Evolutionary conservation across 2,797 vertebrate genomes (phyloP), one percentile per base, ranked within the genome.

Genomic region (Sitta carolinensis): DNA sequence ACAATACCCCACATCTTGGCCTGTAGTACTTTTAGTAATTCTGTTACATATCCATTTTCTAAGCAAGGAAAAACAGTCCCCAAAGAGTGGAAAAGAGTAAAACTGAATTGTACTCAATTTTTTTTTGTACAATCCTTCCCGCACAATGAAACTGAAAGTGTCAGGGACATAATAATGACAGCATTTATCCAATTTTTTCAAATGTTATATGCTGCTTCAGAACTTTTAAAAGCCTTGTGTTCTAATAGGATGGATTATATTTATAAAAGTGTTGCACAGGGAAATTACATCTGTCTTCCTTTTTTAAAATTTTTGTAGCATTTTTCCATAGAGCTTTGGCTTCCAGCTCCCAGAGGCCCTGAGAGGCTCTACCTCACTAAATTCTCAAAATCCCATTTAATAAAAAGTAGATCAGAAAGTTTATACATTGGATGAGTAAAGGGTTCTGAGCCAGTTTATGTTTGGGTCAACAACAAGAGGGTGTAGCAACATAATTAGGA

Each of bases 181-280:
- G 26, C 48, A 80, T 87, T 95, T 87, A 90, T 82, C 67, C 84
- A 79, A 8, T 82, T 87, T 64, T 82, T 94, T 80, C 68, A 83
- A 70, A 52, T 85, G 32, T n/a, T 84, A 64, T 40, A 45, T 47
- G 83, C 66, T 77, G 69, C 34, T 73, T 59, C 43, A 70, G 52
- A 82, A 64, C 50, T 38, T 52, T 69, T 87, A 85, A 92, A 79
- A 91, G 64, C 34, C 42, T 78, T 32, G 32, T 20, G 8, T 74
- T 89, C 84, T 52, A 82, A 72, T 18, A 89, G 57, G 45, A 63
- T 5, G 3, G 81, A 79, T 73, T 50, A 34, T 48, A 48, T 48
- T 72, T 76, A 51, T 45, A 69, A 66, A 88, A 92, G 32, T 17
- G 23, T 62, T 72, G n/a, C 40, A 66, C 10, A 43, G 32, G 72